These are phyloP conservation scores for Uria lomvia DNA, from an alignment of 2,113 vertebrate species.

Conservation along the genomic window DNA sequence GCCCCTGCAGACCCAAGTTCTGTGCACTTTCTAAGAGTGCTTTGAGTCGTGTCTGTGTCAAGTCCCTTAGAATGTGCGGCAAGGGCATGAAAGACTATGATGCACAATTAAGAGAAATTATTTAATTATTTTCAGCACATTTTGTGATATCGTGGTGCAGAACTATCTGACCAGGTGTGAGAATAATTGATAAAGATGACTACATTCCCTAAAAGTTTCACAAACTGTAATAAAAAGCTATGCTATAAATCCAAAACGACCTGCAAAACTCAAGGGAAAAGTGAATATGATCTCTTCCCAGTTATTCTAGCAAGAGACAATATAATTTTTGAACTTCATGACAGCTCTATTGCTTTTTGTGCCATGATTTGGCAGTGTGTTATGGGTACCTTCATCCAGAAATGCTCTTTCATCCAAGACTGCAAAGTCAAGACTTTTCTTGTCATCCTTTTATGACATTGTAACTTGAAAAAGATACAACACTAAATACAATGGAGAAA, in stretches of 20 bases:
- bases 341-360: conserved; percentile 76
- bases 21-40: neutral
- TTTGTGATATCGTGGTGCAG: neutral
- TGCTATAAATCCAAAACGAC: conserved; percentile 69
- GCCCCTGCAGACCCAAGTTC: accelerated
- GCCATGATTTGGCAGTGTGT: conserved; percentile 54
- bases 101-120: neutral
- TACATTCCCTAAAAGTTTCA: conserved; percentile 48
- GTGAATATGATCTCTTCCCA: conserved; percentile 61
- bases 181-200: conserved; percentile 40
- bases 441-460: conserved; percentile 54
- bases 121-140: neutral
- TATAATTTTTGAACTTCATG: conserved; percentile 76
- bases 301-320: conserved; percentile 72
- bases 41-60: neutral
- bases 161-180: neutral
- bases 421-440: conserved; percentile 69
- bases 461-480: conserved; percentile 51
- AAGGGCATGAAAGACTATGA: neutral
- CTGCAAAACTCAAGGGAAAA: conserved; percentile 66
- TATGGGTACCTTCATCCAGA: conserved; percentile 64
- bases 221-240: conserved; percentile 63
- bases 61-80: neutral
- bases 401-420: conserved; percentile 65
- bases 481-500: conserved; percentile 17